Base-by-base conservation (phyloP, 2,797 vertebrate species). In the Falco novaeseelandiae region DNA sequence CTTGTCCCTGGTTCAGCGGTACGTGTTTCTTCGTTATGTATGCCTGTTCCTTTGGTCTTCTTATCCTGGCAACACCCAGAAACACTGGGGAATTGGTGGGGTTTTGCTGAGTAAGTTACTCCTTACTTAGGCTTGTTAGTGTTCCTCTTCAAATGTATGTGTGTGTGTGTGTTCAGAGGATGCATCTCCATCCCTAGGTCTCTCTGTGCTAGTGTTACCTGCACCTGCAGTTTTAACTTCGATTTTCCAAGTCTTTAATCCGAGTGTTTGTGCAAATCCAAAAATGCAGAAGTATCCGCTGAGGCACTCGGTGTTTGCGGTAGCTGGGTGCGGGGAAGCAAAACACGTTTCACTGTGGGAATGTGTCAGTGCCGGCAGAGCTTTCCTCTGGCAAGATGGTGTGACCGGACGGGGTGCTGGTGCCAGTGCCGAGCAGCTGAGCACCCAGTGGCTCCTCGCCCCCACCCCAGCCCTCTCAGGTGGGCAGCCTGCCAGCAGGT, bases 281-380 rank as follows among this genome's bases (percentile, higher is more conserved):
- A 29, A 76, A 71, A 25, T 1, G 1, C 42, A 46, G 46, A 27
- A 30, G 3, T 44, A 2, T 70, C 32, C 73, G 13, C 26, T 16
- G 52, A 62, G 40, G 14, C 48, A n/a, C 9, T 51, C n/a, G 19
- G 4, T 51, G 18, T 42, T 62, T 62, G 51, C 29, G 52, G 44
- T 23, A 57, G 34, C 34, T 58, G 69, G 30, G 18, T 0, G 0
- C 11, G 42, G 34, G 29, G 34, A 62, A 23, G 16, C 46, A 61
- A 8, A 38, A 6, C 1, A 0, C 0, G 0, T 66, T 44, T 51
- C 38, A 3, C 8, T 8, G 55, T 52, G 44, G 29, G 17, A 54
- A 6, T 3, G 2, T 26, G 23, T 34, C 5, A 0, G 42, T 70
- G 59, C 34, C 0, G 0, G 38, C 10, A 46, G 12, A 49, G 6